Conservation (phyloP, 2,797 vertebrate species). For the Diglossa cyanea region DNA sequence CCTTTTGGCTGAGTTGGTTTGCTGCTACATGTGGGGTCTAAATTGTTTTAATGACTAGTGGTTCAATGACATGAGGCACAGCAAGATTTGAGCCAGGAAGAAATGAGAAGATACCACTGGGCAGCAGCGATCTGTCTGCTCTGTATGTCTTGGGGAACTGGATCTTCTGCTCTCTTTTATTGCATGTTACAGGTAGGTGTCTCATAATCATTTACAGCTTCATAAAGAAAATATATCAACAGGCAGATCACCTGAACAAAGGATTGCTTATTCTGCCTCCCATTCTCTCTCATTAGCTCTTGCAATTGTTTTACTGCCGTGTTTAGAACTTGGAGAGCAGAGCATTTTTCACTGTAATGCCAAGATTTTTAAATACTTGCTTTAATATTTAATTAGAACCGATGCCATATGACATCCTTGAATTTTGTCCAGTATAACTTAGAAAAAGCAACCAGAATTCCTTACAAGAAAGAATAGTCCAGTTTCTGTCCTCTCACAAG, state of each 20-base stretch:
- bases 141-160: background rate
- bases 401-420: background rate
- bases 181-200: background rate
- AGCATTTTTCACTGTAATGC: background rate
- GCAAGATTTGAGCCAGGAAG: background rate
- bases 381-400: background rate
- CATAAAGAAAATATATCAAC: background rate
- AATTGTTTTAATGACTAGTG: accelerated
- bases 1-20: background rate
- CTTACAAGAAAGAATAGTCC: background rate
- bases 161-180: background rate
- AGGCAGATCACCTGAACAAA: background rate
- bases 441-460: background rate
- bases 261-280: background rate
- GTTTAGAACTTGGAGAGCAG: background rate
- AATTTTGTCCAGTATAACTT: background rate
- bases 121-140: background rate
- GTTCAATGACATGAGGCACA: background rate
- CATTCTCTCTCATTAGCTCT: background rate
- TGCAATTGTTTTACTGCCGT: background rate
- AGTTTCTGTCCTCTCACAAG: background rate
- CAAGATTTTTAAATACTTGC: background rate
- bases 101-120: background rate
- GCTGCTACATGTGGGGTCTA: background rate
- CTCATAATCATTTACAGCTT: background rate